Base-by-base conservation (phyloP, 1,140 invertebrate species). In the Euglossa dilemma region DNA sequence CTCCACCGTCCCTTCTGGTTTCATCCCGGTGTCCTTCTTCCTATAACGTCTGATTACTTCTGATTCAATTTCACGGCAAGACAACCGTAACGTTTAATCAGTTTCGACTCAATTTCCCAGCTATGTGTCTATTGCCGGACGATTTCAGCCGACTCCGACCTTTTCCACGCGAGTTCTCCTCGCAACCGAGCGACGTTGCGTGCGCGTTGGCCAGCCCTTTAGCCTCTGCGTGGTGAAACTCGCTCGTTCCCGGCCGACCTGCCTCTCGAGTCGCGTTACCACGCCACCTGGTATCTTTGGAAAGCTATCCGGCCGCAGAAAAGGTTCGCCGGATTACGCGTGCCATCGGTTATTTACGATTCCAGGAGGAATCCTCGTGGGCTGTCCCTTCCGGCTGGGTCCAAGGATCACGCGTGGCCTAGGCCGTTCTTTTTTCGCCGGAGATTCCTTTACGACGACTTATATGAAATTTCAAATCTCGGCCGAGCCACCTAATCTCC, bases 331-430 rank as follows among this genome's bases (percentile, higher is more conserved):
- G 75, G 76, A 86, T 86, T 76, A 86, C 56, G 36, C 23, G 64
- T 16, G 71, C 61, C 54, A 59, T 59, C 63, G 50, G 73, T 76
- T 87, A 87, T 86, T 86, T 84, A 86, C 66, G 63, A 66, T 54
- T 56, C 56, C 25, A 8, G 36, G 18, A 23, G 59, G 16, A 54
- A 18, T 36, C n/a, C 52, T 59, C 20, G 23, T 20, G 76, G n/a
- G 3, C 28, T 54, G 57, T 74, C 61, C 56, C 36, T 52, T 25
- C 36, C 28, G 45, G 45, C 52, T 6, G 50, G 9, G 4, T 12
- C 9, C 71, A 50, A 73, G 9, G 66, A 50, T 20, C 45, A n/a
- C 7, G n/a, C n/a, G 12, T 2, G n/a, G 23, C 72, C n/a, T 25
- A 50, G 47, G 12, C 9, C 11, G 18, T 16, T n/a, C 59, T 28